Evolutionary conservation across 2,113 vertebrate genomes (phyloP), one percentile per base, ranked within the genome.

Genomic region (Eublepharis macularius): DNA sequence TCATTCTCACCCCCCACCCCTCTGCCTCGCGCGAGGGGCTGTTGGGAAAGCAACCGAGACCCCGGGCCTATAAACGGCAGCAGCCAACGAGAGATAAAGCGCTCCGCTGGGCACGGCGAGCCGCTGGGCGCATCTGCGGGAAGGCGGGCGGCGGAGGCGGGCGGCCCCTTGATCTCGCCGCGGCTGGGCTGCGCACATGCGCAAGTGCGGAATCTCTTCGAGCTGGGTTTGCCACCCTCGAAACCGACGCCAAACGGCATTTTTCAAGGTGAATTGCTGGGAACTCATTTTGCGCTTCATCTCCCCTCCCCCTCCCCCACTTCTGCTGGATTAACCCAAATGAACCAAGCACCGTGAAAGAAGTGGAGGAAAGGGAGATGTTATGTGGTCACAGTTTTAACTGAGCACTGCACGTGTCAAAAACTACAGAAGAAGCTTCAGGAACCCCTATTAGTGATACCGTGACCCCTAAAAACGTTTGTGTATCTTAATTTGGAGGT

Each of bases 31-130:
- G 81, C 85, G 84, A 86, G 85, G 89, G 76, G 86, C 88, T 83
- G 60, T 80, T 75, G 92, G 89, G 91, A 91, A 93, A 90, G 88
- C 87, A 93, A 90, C 86, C 79, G 69, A 89, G 91, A 93, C 84
- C 92, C 79, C 75, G 79, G 89, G 89, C 90, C 91, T 94, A 90
- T 87, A 84, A 90, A 91, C 73, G 51, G 88, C 68, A 85, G 86
- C 85, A 91, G 83, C 89, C 87, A 88, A 90, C 32, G 6, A 77
- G 92, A 81, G 76, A 81, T 66, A 93, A 90, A 89, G 68, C 1
- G 2, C 85, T 86, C 66, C 69, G 82, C 69, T 72, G 88, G 74
- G 14, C 45, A 84, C 49, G 45, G 83, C 68, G 81, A 76, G 73
- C 63, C 49, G 17, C 16, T 2, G 51, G 57, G 75, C 76, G 19